These are phyloP conservation scores for Heteronetta atricapilla DNA, from an alignment of 2,113 vertebrate species.

Conservation along the genomic window DNA sequence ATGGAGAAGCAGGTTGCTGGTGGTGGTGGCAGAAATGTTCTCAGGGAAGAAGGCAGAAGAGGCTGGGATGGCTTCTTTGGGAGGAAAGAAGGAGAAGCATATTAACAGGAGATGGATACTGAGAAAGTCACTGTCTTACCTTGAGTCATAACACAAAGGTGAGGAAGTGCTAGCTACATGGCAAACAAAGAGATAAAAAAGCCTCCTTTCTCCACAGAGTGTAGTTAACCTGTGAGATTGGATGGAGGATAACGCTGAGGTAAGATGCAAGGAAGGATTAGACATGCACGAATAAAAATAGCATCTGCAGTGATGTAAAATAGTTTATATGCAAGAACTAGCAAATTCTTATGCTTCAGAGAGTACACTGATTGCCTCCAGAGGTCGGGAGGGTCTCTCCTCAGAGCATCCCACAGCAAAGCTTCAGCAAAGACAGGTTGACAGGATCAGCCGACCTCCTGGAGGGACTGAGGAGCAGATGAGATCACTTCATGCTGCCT, in stretches of 20 bases:
- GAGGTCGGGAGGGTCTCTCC: constrained; percentile 13
- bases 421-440: background rate
- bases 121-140: background rate
- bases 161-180: background rate
- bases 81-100: background rate
- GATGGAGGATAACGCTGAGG: constrained; percentile 47
- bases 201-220: background rate
- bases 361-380: background rate
- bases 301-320: constrained; percentile 31
- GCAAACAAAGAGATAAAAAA: background rate
- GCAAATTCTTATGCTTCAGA: constrained; percentile 42
- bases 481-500: background rate
- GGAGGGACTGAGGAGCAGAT: background rate
- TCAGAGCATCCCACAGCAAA: background rate
- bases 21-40: background rate
- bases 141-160: background rate
- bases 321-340: constrained; percentile 51
- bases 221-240: background rate
- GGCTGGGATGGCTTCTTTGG: background rate
- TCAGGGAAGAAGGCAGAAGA: background rate
- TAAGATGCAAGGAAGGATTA: constrained; percentile 55
- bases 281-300: constrained; percentile 62
- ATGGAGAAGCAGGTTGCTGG: background rate
- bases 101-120: background rate
- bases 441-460: background rate